Conservation (phyloP, 2,888 invertebrate species). For the Drosophila dives region DNA sequence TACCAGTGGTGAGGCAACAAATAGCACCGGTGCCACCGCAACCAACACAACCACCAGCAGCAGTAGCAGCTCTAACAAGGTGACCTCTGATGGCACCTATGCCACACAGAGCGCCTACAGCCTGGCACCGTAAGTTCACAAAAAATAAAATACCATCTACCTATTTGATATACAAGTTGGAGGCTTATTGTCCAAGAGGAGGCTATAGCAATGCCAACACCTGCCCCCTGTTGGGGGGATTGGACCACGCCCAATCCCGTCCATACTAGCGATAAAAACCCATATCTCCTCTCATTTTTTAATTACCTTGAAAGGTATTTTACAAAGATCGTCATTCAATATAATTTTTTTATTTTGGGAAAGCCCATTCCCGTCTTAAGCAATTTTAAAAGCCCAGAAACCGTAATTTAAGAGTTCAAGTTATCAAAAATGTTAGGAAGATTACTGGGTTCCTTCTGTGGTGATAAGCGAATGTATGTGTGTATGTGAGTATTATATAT, state of each 20-base stretch:
- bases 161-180: neutral
- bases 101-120: conserved; percentile 99
- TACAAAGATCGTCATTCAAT: neutral
- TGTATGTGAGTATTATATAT: neutral
- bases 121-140: conserved; percentile 88
- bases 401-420: neutral
- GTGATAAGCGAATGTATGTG: neutral
- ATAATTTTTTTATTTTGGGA: neutral
- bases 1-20: conserved; percentile 24
- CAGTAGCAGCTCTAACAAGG: conserved; percentile 85
- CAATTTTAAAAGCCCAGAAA: neutral
- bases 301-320: neutral
- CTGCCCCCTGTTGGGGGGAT: no score
- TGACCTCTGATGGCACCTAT: conserved; percentile 99
- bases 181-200: neutral
- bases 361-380: neutral
- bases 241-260: neutral
- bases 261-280: neutral
- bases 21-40: conserved; percentile 54
- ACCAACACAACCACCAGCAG: conserved; percentile 35
- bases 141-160: neutral
- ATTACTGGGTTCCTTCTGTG: neutral
- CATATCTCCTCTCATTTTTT: neutral
- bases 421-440: neutral
- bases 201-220: neutral